Percentiles rank a stretch among this genome's conserved stretches.
Evolutionary conservation across 2,113 vertebrate species (phyloP).

Genomic region (Grammomys surdaster): DNA sequence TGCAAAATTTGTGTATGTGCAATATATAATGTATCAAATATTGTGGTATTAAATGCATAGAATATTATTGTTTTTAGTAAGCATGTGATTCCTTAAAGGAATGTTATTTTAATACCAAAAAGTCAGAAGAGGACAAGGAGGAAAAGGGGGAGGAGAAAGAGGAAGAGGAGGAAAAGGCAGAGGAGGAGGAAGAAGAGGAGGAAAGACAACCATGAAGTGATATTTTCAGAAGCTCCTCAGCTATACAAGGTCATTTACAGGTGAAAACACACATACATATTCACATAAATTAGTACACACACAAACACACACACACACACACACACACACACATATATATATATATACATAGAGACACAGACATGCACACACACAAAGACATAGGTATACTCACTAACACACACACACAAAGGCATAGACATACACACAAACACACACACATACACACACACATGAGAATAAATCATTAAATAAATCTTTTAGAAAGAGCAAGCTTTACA

Average conservation of each 20-base stretch:
- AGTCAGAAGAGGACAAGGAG: background rate
- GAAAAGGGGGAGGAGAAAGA: background rate
- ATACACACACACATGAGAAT: background rate
- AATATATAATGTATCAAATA: constrained; percentile 5
- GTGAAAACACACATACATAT: background rate
- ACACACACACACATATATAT: background rate
- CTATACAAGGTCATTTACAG: background rate
- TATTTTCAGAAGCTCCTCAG: background rate
- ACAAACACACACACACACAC: rapidly evolving
- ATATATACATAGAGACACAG: background rate
- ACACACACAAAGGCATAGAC: background rate
- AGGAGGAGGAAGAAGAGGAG: background rate
- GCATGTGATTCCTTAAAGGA: background rate
- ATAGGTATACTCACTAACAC: too few relatives aligned
- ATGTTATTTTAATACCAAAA: constrained; percentile 42
- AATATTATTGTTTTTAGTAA: background rate
- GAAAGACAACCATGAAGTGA: background rate
- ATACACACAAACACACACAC: background rate
- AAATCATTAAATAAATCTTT: background rate
- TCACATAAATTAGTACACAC: background rate
- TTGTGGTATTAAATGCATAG: background rate
- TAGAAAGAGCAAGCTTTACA: background rate
- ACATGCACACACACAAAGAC: background rate
- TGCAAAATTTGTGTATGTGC: background rate
- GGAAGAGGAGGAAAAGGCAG: background rate